A percentile compares a stretch with the other conserved stretches of the same genome.
These are phyloP conservation scores for Rutilus rutilus DNA, from an alignment of 2,113 vertebrate species.

Conservation along the genomic window DNA sequence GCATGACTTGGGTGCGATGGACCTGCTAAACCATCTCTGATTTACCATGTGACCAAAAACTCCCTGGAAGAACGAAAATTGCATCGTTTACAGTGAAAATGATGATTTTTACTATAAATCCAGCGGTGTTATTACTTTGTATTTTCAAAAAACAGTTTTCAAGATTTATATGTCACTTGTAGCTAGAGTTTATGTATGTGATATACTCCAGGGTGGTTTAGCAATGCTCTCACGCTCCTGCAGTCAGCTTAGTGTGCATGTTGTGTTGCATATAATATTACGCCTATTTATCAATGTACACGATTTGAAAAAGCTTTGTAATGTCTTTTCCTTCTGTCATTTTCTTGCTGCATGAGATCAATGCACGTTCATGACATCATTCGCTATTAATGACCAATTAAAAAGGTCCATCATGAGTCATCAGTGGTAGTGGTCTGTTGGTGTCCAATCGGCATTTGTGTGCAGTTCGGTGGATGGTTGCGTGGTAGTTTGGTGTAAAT, in stretches of 20 bases:
- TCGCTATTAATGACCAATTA: slow-evolving; percentile 28
- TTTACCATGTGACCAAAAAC: background rate
- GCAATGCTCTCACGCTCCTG: slow-evolving; percentile 19
- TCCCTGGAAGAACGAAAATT: background rate
- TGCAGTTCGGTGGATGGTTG: slow-evolving; percentile 31
- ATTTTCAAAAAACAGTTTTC: background rate
- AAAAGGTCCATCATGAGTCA: slow-evolving; percentile 22
- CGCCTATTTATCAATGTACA: slow-evolving; percentile 7
- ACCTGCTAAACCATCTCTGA: slow-evolving; percentile 56
- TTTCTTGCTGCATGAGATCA: slow-evolving; percentile 39
- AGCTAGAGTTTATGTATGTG: background rate
- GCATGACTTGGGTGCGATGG: slow-evolving; percentile 29
- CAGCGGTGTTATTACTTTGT: background rate
- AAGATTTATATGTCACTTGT: background rate
- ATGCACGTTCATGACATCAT: slow-evolving; percentile 49
- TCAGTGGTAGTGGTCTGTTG: slow-evolving; percentile 47
- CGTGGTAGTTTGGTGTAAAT: slow-evolving; percentile 38
- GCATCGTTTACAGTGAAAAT: background rate
- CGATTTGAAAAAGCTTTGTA: slow-evolving; percentile 28
- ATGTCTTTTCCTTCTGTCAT: slow-evolving; percentile 35
- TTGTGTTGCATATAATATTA: slow-evolving; percentile 26
- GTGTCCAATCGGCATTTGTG: slow-evolving; percentile 41
- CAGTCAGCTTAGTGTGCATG: slow-evolving; percentile 29
- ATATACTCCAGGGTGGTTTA: slow-evolving; percentile 2
- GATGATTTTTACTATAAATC: background rate